phyloP scores from a whole-genome alignment of 2,888 invertebrate genomes.

The Endotricha flammealis region DNA sequence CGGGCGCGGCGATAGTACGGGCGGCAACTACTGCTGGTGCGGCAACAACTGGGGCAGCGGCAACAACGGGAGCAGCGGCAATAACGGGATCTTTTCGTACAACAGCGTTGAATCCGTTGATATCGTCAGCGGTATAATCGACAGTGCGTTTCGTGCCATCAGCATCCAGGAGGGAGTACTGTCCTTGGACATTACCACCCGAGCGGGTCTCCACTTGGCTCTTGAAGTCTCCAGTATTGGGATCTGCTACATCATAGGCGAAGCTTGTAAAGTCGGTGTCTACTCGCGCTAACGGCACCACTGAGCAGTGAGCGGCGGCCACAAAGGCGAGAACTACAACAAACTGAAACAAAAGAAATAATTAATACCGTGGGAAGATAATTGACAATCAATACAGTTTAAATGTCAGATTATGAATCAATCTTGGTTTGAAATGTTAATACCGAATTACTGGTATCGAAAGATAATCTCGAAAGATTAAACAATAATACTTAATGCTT shows the following conservation, averaged over 20 bases:
- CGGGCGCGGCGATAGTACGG: constrained; percentile 13
- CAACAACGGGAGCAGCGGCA: constrained; percentile 30
- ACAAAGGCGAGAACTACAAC: constrained; percentile 52
- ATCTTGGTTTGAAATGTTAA: too few species aligned
- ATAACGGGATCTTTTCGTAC: constrained; percentile 69
- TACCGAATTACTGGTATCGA: too few species aligned
- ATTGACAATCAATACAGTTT: background rate
- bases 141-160: constrained; percentile 76
- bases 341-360: constrained; percentile 37
- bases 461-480: too few species aligned
- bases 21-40: constrained; percentile 21
- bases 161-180: constrained; percentile 73
- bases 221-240: constrained; percentile 77
- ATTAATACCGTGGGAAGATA: constrained; percentile 21
- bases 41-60: constrained; percentile 23
- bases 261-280: constrained; percentile 61
- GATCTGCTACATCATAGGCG: constrained; percentile 74
- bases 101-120: constrained; percentile 76
- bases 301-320: constrained; percentile 50
- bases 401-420: constrained; percentile 38
- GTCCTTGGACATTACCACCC: constrained; percentile 69
- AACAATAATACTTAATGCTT: too few species aligned
- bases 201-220: constrained; percentile 71
- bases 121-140: constrained; percentile 72
- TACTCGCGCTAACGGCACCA: constrained; percentile 46